Evolutionary conservation across 2,888 invertebrate genomes (phyloP).

Genomic region (Andrena dorsata): DNA sequence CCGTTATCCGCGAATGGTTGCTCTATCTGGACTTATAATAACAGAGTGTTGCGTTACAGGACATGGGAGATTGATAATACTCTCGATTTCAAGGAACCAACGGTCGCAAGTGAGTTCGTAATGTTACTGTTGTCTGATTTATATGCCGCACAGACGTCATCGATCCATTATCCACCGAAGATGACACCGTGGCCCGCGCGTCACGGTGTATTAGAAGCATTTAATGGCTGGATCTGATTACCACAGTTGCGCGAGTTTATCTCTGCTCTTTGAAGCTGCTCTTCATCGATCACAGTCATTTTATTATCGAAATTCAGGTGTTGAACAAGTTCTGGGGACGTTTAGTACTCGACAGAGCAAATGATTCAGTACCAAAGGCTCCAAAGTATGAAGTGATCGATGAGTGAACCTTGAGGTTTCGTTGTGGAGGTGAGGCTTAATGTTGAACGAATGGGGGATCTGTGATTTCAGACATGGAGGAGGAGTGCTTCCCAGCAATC

Average conservation of each 20-base stretch:
- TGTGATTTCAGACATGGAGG: conserved; percentile 91
- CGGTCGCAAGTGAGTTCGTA: neutral
- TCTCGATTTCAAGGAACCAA: neutral
- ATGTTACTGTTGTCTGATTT: neutral
- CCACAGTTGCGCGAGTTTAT: neutral
- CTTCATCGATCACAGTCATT: neutral
- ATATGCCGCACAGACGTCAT: neutral
- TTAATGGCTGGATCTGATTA: conserved; percentile 31
- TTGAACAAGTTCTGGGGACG: too few relatives aligned
- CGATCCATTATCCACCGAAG: conserved; percentile 24
- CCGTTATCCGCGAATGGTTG: neutral
- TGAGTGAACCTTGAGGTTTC: neutral
- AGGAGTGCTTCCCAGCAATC: conserved; percentile 94
- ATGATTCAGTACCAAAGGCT: neutral
- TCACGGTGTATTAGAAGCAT: conserved; percentile 1
- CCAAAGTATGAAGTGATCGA: neutral
- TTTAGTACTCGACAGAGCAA: too few relatives aligned
- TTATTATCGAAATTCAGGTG: neutral
- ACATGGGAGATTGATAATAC: neutral
- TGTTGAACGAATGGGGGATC: neutral
- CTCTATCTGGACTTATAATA: neutral
- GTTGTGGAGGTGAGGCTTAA: neutral
- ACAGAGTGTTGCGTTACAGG: neutral
- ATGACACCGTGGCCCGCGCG: conserved; percentile 5
- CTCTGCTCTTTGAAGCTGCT: neutral